Evolutionary conservation across 2,113 vertebrate genomes (phyloP).

Genomic region (Lethenteron reissneri): DNA sequence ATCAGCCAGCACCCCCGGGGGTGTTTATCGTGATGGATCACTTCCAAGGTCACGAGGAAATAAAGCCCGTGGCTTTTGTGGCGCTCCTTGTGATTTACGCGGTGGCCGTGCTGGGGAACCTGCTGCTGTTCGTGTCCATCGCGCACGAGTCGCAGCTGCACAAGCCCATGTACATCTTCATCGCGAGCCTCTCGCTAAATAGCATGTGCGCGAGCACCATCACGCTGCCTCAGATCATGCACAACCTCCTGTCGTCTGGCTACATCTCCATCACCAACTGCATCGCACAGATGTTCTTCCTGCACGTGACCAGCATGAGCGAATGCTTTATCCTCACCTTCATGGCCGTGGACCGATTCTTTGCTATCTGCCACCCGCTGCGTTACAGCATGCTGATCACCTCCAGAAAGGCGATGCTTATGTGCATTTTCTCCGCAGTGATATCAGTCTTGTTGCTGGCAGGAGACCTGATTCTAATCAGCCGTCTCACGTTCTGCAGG

Average conservation of each 20-base stretch:
- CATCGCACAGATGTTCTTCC: neutral
- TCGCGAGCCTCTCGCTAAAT: neutral
- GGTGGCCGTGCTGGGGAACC: neutral
- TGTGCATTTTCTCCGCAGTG: neutral
- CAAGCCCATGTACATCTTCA: conserved; percentile 1
- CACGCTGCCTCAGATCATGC: neutral
- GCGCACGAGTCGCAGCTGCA: neutral
- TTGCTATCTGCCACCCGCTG: neutral
- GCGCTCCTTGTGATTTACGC: neutral
- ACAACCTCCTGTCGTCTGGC: neutral
- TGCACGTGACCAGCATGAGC: neutral
- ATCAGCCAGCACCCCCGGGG: too few relatives aligned
- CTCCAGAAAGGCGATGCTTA: neutral
- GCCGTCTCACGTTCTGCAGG: neutral
- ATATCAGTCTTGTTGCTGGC: neutral
- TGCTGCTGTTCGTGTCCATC: neutral
- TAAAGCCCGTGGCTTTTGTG: neutral
- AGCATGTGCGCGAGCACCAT: neutral
- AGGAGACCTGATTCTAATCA: neutral
- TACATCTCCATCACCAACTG: neutral
- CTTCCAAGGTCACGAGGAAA: too few relatives aligned
- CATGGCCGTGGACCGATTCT: neutral
- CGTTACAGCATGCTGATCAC: neutral
- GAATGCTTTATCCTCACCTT: neutral
- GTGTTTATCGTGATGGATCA: too few relatives aligned